These are phyloP conservation scores for Drosophila cognata DNA, from an alignment of 2,888 invertebrate species.

Conservation along the genomic window DNA sequence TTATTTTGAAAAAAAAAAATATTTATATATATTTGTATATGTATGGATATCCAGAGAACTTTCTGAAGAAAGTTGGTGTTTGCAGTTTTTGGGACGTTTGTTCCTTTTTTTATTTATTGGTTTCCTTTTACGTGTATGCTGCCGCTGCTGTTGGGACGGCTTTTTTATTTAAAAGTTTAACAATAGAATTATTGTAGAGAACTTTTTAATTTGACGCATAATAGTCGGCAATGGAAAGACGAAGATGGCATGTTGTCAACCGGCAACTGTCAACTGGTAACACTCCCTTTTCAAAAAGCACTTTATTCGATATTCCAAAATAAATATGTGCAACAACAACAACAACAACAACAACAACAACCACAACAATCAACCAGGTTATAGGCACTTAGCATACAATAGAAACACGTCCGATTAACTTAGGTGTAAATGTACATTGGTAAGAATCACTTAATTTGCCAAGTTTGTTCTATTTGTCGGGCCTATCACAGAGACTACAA, in stretches of 20 bases:
- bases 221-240: slow-evolving; percentile 46
- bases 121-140: background rate
- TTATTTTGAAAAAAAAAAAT: slow-evolving; percentile 47
- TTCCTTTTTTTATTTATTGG: slow-evolving; percentile 8
- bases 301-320: slow-evolving; percentile 30
- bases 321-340: slow-evolving; percentile 21
- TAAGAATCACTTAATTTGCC: background rate
- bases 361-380: slow-evolving; percentile 5
- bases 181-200: slow-evolving; percentile 80
- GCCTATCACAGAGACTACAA: slow-evolving; percentile 16
- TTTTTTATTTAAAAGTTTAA: slow-evolving; percentile 71
- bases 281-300: slow-evolving; percentile 7
- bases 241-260: background rate
- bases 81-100: slow-evolving; percentile 6
- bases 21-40: slow-evolving; percentile 25
- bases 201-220: slow-evolving; percentile 80
- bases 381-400: background rate
- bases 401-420: background rate
- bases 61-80: slow-evolving; percentile 24
- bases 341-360: background rate
- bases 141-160: background rate
- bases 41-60: slow-evolving; percentile 25
- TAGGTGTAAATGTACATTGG: background rate
- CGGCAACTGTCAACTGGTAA: slow-evolving; percentile 4
- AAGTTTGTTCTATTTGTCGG: background rate